Conservation (phyloP, 2,888 invertebrate genomes). For the Pachycephus smyrnensis region DNA sequence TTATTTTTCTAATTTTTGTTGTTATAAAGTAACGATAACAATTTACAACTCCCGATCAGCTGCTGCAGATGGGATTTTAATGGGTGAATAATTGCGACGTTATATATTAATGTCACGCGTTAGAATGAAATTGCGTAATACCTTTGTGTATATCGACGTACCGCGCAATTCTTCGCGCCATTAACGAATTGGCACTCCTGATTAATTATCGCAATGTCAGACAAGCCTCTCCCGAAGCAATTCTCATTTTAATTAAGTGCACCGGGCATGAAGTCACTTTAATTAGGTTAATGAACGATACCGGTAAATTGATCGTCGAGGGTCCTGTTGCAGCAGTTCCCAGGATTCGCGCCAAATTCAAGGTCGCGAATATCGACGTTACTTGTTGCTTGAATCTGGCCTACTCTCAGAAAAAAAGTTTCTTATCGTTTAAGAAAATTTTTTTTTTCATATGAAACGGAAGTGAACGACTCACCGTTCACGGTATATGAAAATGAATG, state of each 20-base stretch:
- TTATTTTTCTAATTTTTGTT: neutral
- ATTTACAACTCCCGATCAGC: neutral
- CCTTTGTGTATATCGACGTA: neutral
- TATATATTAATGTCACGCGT: neutral
- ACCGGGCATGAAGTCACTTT: conserved; percentile 8
- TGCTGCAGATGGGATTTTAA: neutral
- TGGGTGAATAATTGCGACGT: neutral
- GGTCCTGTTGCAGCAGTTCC: neutral
- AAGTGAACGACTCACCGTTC: neutral
- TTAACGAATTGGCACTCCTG: conserved; percentile 23
- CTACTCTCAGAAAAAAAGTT: neutral
- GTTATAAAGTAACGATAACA: neutral
- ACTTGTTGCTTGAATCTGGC: neutral
- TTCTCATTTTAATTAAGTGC: conserved; percentile 1
- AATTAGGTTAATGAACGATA: conserved; percentile 29
- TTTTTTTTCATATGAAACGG: neutral
- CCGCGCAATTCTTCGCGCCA: neutral
- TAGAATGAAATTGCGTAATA: neutral
- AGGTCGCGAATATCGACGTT: neutral
- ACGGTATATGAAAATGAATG: neutral
- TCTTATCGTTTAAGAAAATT: neutral
- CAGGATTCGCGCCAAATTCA: neutral
- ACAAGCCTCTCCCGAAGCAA: neutral
- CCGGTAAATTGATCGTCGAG: conserved; percentile 12
- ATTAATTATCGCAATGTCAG: conserved; percentile 10